Evolutionary conservation across 2,113 vertebrate genomes (phyloP), one percentile per base, ranked within the genome.

Genomic region (Naja naja): DNA sequence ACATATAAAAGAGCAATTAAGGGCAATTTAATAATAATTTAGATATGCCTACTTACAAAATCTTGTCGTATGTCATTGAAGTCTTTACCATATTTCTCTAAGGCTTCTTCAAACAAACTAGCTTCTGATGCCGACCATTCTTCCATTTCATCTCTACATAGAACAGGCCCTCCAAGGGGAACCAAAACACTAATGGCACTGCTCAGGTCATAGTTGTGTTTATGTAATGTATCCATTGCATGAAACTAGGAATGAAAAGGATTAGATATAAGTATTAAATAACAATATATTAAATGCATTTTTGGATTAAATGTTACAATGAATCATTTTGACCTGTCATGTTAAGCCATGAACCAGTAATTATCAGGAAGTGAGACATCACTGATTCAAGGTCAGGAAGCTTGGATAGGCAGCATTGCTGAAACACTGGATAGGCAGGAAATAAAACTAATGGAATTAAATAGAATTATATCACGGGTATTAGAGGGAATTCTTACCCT

Each of bases 41-140:
- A 14, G 52, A 43, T 92, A 88, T 52, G 89, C 7, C 53, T 92
- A 99, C 99, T 99, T 97, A 99, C 99, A 97, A 99, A 99, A 97
- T 99, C 99, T 98, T 99, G 99, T 97, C 99, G 99, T 96, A 99
- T 99, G 96, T 99, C 99, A 81, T 99, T 99, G 98, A 99, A 99
- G 98, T 99, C 99, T 97, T 99, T 99, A 95, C 99, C 99, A 56
- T 99, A 99, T 96, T 99, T 99, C 96, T 99, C 99, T 96, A 99
- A 94, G 1, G 99, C 99, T 95, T 99, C 99, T 96, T 99, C 99
- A 93, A 99, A 99, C 96, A 99, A 98, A 97, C 98, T 99, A 4
- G 99, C 99, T 97, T 99, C 99, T 7, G 99, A 99, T 47, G 99
- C 98, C 18, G 99, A 99, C 99, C 99, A 99, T 97, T 99, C 99